Conservation (phyloP, 2,113 vertebrate species). For the Cromileptes altivelis region DNA sequence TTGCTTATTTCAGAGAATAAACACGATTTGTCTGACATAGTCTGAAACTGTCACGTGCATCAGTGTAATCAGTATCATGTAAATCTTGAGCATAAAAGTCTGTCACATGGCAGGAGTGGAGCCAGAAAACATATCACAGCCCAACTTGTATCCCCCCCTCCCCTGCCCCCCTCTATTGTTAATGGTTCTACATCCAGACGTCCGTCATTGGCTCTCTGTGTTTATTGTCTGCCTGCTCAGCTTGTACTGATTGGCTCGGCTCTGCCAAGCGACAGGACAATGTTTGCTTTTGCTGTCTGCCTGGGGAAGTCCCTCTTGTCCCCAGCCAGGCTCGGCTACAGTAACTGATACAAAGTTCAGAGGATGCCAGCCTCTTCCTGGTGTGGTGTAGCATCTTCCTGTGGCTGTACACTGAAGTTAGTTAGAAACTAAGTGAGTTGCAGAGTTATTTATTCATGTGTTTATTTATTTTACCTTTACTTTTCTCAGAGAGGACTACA, state of each 20-base stretch:
- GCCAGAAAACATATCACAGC: slow-evolving; percentile 13
- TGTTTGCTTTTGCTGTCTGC: slow-evolving; percentile 78
- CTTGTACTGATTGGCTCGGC: slow-evolving; percentile 60
- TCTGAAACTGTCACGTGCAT: slow-evolving; percentile 1
- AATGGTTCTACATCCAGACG: slow-evolving; percentile 36
- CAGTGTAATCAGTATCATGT: not conserved
- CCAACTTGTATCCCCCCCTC: not conserved
- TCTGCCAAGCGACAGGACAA: slow-evolving; percentile 42
- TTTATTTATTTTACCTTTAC: slow-evolving; percentile 21
- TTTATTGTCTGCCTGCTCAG: slow-evolving; percentile 60
- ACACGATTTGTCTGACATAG: not conserved
- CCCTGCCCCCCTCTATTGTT: slow-evolving; percentile 57
- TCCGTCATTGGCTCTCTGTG: slow-evolving; percentile 55
- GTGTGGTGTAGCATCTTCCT: slow-evolving; percentile 73
- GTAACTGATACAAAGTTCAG: slow-evolving; percentile 74
- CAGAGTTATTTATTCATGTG: slow-evolving; percentile 6
- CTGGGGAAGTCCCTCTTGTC: slow-evolving; percentile 78
- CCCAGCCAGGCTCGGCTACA: slow-evolving; percentile 56
- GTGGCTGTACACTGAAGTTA: slow-evolving; percentile 55
- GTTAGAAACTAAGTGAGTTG: slow-evolving; percentile 23
- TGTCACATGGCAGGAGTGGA: slow-evolving; percentile 18
- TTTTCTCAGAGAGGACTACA: slow-evolving; percentile 18
- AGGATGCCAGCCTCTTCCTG: slow-evolving; percentile 70
- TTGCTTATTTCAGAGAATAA: not conserved
- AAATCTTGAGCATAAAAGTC: slow-evolving; percentile 17